These are phyloP conservation scores for Lota lota DNA, from an alignment of 2,113 vertebrate species.

Conservation along the genomic window DNA sequence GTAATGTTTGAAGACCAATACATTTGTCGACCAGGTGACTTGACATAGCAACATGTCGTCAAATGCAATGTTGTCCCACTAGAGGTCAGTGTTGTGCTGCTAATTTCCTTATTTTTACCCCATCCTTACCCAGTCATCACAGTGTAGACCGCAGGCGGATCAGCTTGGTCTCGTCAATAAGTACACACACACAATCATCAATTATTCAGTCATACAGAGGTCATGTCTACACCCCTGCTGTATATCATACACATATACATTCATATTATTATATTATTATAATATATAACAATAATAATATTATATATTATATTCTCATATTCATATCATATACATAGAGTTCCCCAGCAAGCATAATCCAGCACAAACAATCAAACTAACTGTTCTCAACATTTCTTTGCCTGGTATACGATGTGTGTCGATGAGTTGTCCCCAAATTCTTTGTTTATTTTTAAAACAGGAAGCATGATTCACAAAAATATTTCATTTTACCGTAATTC, in stretches of 20 bases:
- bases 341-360: no score
- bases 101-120: neutral
- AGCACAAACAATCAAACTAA: no score
- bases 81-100: slow-evolving; percentile 50
- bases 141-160: slow-evolving; percentile 11
- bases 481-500: no score
- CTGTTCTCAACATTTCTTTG: no score
- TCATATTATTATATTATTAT: slow-evolving; percentile 27
- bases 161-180: slow-evolving; percentile 28
- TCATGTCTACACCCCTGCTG: slow-evolving; percentile 7
- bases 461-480: no score
- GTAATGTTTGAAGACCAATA: no score
- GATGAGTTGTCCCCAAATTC: no score
- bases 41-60: no score
- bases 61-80: slow-evolving; percentile 25
- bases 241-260: slow-evolving; percentile 1
- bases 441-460: no score
- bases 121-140: slow-evolving; percentile 2
- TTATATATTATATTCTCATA: no score
- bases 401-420: no score
- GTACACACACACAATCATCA: slow-evolving; percentile 52
- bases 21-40: no score
- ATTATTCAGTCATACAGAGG: slow-evolving; percentile 50
- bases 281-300: slow-evolving; percentile 43
- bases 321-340: slow-evolving; percentile 29